phyloP scores from a whole-genome alignment of 2,888 invertebrate species.

The Venustoraphidia nigricollis region DNA sequence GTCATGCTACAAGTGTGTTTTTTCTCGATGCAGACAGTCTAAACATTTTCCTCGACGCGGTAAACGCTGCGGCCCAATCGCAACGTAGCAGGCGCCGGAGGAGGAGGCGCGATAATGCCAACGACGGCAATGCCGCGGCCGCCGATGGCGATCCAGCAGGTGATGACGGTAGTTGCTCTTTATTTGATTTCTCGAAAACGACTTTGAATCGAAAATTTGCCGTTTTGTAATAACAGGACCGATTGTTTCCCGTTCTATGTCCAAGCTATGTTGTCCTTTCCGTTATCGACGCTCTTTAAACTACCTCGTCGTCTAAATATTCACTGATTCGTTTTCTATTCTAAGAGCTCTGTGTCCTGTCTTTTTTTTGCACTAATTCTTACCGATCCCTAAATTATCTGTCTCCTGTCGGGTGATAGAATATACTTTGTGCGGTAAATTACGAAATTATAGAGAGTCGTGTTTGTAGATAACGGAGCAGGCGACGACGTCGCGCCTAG shows the following conservation, averaged over 20 bases:
- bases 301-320: too few species aligned
- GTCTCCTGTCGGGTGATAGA: too few species aligned
- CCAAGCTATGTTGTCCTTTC: too few species aligned
- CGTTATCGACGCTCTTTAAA: too few species aligned
- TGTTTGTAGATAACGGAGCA: slow-evolving; percentile 27
- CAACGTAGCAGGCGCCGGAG: not conserved
- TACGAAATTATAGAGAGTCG: slow-evolving; percentile 16
- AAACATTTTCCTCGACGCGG: slow-evolving; percentile 10
- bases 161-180: slow-evolving; percentile 18
- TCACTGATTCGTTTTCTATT: too few species aligned
- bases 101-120: not conserved
- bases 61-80: slow-evolving; percentile 5
- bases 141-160: not conserved
- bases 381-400: too few species aligned
- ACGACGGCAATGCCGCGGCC: not conserved
- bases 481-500: slow-evolving; percentile 25
- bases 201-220: not conserved
- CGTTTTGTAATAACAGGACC: not conserved
- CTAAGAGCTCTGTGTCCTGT: too few species aligned
- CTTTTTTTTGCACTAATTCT: too few species aligned
- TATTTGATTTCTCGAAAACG: not conserved
- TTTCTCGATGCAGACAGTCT: slow-evolving; percentile 5
- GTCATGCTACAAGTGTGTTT: not conserved
- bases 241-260: too few species aligned
- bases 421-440: not conserved